Conservation (phyloP, 1,140 invertebrate species). For the Coboldia fuscipes region DNA sequence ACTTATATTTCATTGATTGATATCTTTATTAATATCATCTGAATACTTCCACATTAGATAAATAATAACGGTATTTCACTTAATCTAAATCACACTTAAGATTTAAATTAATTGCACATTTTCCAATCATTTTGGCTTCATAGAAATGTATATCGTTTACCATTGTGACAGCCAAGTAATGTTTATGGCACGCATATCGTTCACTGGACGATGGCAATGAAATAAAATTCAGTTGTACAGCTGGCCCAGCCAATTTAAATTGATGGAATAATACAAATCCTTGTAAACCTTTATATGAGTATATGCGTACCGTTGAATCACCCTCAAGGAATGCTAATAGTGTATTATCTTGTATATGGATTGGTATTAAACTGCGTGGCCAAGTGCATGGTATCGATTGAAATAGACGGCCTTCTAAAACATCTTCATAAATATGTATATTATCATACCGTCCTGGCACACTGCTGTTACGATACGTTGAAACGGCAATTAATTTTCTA, state of each 20-base stretch:
- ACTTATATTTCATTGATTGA: too few species aligned
- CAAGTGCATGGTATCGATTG: slow-evolving; percentile 10
- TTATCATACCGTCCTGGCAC: slow-evolving; percentile 1
- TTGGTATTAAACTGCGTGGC: slow-evolving; percentile 9
- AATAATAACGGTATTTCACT: too few species aligned
- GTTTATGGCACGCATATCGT: background rate
- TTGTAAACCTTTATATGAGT: slow-evolving; percentile 14
- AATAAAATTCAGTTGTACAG: background rate
- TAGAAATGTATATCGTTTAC: background rate
- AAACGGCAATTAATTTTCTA: slow-evolving; percentile 4
- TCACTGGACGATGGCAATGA: background rate
- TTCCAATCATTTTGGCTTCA: background rate
- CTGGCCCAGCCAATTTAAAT: slow-evolving; percentile 4
- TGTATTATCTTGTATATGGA: slow-evolving; percentile 13
- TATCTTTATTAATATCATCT: too few species aligned
- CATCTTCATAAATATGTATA: slow-evolving; percentile 4
- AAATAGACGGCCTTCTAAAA: slow-evolving; percentile 10
- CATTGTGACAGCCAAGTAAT: background rate
- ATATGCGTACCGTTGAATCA: slow-evolving; percentile 10
- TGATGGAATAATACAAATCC: slow-evolving; percentile 12
- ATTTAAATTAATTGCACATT: background rate
- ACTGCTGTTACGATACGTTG: background rate
- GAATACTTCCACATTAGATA: too few species aligned
- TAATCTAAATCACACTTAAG: background rate
- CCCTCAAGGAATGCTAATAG: slow-evolving; percentile 14